phyloP scores from a whole-genome alignment of 2,888 invertebrate species.

The Dolichomitus sp. region DNA sequence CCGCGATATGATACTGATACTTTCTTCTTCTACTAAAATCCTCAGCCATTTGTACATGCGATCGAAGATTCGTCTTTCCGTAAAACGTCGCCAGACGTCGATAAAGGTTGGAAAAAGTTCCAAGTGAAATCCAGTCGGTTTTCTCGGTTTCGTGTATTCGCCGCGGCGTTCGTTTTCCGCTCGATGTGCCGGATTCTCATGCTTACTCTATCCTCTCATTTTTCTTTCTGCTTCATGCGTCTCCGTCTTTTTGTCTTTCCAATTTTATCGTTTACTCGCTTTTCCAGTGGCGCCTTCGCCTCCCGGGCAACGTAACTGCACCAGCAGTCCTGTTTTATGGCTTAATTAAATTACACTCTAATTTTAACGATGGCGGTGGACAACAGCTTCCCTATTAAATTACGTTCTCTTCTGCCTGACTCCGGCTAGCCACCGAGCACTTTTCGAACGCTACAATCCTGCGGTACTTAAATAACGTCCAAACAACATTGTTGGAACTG shows the following conservation, averaged over 20 bases:
- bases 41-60: conserved; percentile 26
- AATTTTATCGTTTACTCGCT: conserved; percentile 32
- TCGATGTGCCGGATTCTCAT: conserved; percentile 6
- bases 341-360: conserved; percentile 66
- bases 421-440: neutral
- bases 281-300: conserved; percentile 9
- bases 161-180: neutral
- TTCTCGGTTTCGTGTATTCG: neutral
- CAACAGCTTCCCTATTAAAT: conserved; percentile 66
- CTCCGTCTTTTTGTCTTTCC: neutral
- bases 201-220: neutral
- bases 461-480: conserved; percentile 1
- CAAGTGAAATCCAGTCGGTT: conserved; percentile 16
- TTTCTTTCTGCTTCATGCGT: neutral
- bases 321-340: conserved; percentile 45
- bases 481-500: neutral
- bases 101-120: conserved; percentile 44
- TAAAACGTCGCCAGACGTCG: conserved; percentile 48
- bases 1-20: neutral
- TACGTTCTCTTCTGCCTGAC: conserved; percentile 48
- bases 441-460: conserved; percentile 31
- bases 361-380: conserved; percentile 65
- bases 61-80: conserved; percentile 46
- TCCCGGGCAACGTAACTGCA: neutral
- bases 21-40: conserved; percentile 12